Conservation (phyloP, 2,888 invertebrate species). For the Bugulina stolonifera region DNA sequence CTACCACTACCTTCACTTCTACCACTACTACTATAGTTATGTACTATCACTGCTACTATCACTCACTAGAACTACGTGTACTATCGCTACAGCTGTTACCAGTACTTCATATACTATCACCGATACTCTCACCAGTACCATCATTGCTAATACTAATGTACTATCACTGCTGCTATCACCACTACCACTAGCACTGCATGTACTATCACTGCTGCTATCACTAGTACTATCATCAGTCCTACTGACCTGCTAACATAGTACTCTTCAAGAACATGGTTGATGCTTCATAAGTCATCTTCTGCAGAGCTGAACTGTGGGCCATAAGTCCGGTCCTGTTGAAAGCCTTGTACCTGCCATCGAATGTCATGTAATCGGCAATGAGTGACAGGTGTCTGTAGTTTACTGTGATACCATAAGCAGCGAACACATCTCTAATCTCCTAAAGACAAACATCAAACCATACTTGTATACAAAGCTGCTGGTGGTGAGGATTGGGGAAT, state of each 20-base stretch:
- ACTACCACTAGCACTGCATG: neutral
- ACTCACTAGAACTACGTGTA: too few species aligned
- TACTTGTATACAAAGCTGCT: too few species aligned
- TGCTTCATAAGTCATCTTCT: slow-evolving; percentile 97
- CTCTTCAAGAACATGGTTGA: slow-evolving; percentile 76
- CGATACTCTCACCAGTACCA: too few species aligned
- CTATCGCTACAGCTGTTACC: too few species aligned
- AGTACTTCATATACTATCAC: too few species aligned
- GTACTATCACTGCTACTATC: too few species aligned
- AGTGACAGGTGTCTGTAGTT: slow-evolving; percentile 86
- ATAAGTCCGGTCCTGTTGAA: slow-evolving; percentile 87
- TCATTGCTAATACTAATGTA: too few species aligned
- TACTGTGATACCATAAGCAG: slow-evolving; percentile 91
- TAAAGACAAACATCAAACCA: too few species aligned
- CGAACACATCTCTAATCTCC: slow-evolving; percentile 93
- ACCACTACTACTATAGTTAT: too few species aligned
- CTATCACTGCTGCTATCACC: too few species aligned
- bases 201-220: neutral
- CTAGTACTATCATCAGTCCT: neutral
- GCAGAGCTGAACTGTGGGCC: slow-evolving; percentile 82
- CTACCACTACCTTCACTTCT: too few species aligned
- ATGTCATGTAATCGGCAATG: slow-evolving; percentile 97
- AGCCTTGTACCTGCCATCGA: slow-evolving; percentile 79
- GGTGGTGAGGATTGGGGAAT: too few species aligned
- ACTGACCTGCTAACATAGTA: slow-evolving; percentile 64